Base-by-base conservation (phyloP, 1,140 invertebrate species). In the Vanessa atalanta region DNA sequence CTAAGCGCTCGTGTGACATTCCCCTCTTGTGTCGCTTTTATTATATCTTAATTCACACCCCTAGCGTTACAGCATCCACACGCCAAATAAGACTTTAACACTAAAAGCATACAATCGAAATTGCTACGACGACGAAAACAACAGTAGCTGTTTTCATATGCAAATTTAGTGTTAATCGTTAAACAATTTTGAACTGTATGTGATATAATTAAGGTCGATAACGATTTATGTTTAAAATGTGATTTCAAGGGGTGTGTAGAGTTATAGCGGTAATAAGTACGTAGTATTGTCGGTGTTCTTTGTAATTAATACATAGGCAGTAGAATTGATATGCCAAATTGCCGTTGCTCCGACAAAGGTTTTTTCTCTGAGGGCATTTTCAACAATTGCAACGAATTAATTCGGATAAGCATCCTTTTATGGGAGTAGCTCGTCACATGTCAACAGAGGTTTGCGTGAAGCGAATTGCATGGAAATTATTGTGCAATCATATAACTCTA, bases 41-140 rank as follows among this genome's bases (percentile, higher is more conserved):
- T 85, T 83, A 88, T 88, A 87, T 89, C 83, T 85, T 90, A 91
- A 91, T 91, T 91, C 89, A 90, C 89, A 91, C 89, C 89, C 89
- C 83, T 87, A 80, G 83, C 80, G 53, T 64, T 65, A 43, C 75
- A 48, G 16, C n/a, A 5, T 0, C 0, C 1, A 23, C 70, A 65
- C n/a, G 6, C 16, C 9, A 81, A 73, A 71, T 51, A 65, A 14
- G 65, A 81, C 69, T 77, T 47, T 83, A 76, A 47, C 0, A 9
- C 11, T 23, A 1, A 68, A 0, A 9, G 0, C 3, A 43, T 80
- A 81, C 48, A 79, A 71, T 78, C 65, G 15, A 79, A 75, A 82
- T 76, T 79, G 1, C 26, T 68, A 43, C 68, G 47, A 16, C 15
- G 3, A 47, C 2, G 37, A 47, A 43, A n/a, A 15, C 7, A 14